phyloP scores from a whole-genome alignment of 2,888 invertebrate species.

The Caenorhabditis panamensis region DNA sequence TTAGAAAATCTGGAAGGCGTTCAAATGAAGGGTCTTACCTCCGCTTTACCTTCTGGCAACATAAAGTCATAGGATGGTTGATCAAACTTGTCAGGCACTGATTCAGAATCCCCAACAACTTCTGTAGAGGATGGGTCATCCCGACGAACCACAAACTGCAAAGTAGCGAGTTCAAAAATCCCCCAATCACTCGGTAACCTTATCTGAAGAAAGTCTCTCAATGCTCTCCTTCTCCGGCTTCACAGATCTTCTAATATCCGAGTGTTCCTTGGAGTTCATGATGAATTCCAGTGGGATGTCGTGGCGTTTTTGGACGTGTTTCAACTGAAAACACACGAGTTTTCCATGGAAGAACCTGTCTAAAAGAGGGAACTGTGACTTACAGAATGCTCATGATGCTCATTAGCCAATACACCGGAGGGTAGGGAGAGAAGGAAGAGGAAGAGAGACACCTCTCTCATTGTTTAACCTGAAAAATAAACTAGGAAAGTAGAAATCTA shows the following conservation, averaged over 20 bases:
- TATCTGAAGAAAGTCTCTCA: conserved; percentile 39
- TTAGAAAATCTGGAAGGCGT: not conserved
- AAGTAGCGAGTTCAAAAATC: not conserved
- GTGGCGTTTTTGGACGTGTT: conserved; percentile 54
- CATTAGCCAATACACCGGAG: not conserved
- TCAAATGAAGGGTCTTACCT: conserved; percentile 30
- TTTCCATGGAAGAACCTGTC: no score
- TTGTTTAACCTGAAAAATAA: conserved; percentile 14
- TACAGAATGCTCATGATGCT: conserved; percentile 42
- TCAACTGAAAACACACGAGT: conserved; percentile 26
- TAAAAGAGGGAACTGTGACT: not conserved
- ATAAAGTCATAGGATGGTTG: conserved; percentile 72
- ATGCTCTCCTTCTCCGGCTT: conserved; percentile 28
- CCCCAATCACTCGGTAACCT: no score
- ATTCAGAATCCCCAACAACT: conserved; percentile 38
- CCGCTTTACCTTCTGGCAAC: conserved; percentile 71
- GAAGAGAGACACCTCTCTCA: conserved; percentile 29
- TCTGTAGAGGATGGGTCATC: conserved; percentile 43
- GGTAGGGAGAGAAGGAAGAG: conserved; percentile 1
- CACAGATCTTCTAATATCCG: conserved; percentile 51
- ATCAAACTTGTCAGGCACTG: conserved; percentile 68
- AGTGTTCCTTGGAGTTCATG: conserved; percentile 54
- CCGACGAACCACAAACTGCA: conserved; percentile 33
- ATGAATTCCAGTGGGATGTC: conserved; percentile 52
- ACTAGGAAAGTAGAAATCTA: not conserved